Base-by-base conservation (phyloP, 2,888 invertebrate species). In the Opisthograptis luteolata region DNA sequence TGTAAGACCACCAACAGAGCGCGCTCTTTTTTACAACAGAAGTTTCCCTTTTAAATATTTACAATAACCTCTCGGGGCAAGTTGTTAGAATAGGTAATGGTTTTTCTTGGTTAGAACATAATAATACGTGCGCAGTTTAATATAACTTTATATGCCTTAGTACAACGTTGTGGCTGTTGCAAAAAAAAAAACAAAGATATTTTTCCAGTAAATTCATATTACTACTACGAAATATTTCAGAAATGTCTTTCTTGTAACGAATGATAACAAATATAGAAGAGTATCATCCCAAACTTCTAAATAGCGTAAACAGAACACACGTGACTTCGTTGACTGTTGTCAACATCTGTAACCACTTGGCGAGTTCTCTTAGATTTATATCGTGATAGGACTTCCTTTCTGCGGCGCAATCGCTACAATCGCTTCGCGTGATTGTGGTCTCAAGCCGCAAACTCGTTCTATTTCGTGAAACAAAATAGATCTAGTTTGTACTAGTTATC, bases 381-480 rank as follows among this genome's bases (percentile, higher is more conserved):
- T 49, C 48, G 48, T 48, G 52, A 53, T 55, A 55, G 47, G 55
- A 37, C 44, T 47, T 44, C 44, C 46, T 42, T 24, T 28, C 48
- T 36, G 48, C 57, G 57, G 51, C 51, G 55, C 56, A 59, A 57
- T 59, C 49, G 31, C 55, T 46, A 40, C 58, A 46, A 43, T 59
- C 44, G 43, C 28, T 28, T 51, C 31, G 55, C 59, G 55, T 62
- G 58, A 55, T 52, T 47, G 50, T 46, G 46, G 41, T 51, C 48
- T 43, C 59, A 31, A 54, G 32, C 57, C 61, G 45, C 59, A 55
- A 58, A 39, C 32, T 50, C 37, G 41, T 41, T 51, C 55, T 53
- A 53, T 50, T 57, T 61, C 36, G 44, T 20, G 43, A 27, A 40
- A 45, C 30, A 51, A 58, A 51, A 51, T 53, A 41, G 44, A 53